phyloP scores from a whole-genome alignment of 2,888 invertebrate genomes.

The Mermis nigrescens region DNA sequence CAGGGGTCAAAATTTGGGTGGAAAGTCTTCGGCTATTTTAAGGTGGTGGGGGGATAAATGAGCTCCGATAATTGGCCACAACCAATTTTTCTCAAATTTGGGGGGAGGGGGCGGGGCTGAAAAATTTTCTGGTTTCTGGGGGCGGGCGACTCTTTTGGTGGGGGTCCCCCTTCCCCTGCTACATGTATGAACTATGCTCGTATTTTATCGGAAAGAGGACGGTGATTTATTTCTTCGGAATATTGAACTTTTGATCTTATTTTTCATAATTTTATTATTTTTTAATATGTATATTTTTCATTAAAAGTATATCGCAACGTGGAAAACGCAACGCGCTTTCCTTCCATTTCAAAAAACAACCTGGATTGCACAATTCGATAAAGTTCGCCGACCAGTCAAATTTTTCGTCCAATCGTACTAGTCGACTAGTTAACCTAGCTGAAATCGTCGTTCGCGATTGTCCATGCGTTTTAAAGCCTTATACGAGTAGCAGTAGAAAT shows the following conservation, averaged over 20 bases:
- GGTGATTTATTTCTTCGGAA: no score
- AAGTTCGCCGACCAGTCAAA: background rate
- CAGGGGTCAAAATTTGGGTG: no score
- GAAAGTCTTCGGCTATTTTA: no score
- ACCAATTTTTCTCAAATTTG: background rate
- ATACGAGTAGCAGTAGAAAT: no score
- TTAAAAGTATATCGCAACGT: background rate
- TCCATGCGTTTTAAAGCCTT: background rate
- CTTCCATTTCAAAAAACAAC: background rate
- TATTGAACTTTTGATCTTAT: no score
- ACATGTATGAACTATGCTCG: background rate
- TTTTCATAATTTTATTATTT: no score
- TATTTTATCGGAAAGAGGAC: background rate
- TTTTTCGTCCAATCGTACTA: background rate
- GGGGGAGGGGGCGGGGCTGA: background rate
- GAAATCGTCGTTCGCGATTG: background rate
- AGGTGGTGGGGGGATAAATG: no score
- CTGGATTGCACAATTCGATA: background rate
- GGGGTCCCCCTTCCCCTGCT: background rate
- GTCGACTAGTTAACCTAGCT: no score
- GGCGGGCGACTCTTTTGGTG: background rate
- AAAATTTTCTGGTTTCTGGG: background rate
- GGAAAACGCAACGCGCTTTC: constrained; percentile 4
- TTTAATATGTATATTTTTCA: no score
- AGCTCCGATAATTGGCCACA: background rate